Evolutionary conservation across 2,888 invertebrate genomes (phyloP), one percentile per base, ranked within the genome.

Genomic region (Lagria hirta): DNA sequence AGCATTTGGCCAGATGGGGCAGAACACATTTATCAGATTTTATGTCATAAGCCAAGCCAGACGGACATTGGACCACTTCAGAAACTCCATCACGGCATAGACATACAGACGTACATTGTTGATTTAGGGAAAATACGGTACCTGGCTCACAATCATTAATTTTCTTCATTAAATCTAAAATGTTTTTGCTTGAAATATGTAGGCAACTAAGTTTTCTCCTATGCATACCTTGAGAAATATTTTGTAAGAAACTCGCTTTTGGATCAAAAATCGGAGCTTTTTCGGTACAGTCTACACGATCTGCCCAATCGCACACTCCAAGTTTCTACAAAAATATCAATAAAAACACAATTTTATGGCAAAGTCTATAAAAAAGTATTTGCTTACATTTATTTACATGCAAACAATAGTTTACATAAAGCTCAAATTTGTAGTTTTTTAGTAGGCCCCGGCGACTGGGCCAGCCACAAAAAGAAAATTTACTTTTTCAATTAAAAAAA

Each of bases 281-380:
- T 23, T 52, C 48, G 49, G 66, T 69, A 55, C 83, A 84, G 58
- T 81, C 76, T 0, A 83, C 83, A 37, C 76, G 73, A 27, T 75
- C 68, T 0, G 75, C 73, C 54, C 81, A 84, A 62, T 84, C 84
- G 52, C 84, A 84, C 10, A 83, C 75, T 16, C 81, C 81, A 3
- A 80, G 66, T 32, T 72, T 69, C 83, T 83, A 68, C 43, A 75
- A 74, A 42, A 14, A 29, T 38, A 20, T 36, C 35, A 43, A 23
- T 51, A 51, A 50, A 44, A 38, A 27, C 45, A 3, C 34, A 41
- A 17, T 38, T 3, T 13, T 7, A 5, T 14, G 4, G 8, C 4
- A 24, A 4, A 24, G 8, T 24, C 4, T 21, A 23, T 15, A 33
- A 41, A 44, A 34, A 16, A 20, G n/a, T n/a, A n/a, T n/a, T n/a